Conservation (phyloP, 2,797 vertebrate genomes). For the Momotus momota region DNA sequence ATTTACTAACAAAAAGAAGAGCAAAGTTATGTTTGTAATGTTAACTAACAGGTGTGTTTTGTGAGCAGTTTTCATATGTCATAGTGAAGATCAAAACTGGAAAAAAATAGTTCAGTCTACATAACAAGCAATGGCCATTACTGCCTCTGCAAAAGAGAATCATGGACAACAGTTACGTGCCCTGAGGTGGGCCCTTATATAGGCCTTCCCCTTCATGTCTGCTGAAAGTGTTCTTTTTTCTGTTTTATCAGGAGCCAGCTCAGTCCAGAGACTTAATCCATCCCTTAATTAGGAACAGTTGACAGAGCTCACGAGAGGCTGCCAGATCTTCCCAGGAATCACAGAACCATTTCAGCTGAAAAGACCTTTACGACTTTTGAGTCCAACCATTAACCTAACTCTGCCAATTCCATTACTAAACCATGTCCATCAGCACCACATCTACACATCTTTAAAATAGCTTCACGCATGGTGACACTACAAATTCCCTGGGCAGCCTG, state of each 20-base stretch:
- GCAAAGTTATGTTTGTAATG: not conserved
- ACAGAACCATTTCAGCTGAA: too few relatives aligned
- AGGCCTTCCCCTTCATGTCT: not conserved
- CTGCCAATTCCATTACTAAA: too few relatives aligned
- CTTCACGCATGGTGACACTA: too few relatives aligned
- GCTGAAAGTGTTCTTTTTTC: not conserved
- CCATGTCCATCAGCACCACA: too few relatives aligned
- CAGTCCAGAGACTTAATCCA: not conserved
- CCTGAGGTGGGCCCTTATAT: not conserved
- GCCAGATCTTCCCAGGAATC: not conserved
- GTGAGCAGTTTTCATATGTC: not conserved
- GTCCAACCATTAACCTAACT: too few relatives aligned
- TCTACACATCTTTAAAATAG: too few relatives aligned
- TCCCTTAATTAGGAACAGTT: not conserved
- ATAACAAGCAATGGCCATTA: not conserved
- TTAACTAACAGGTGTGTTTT: not conserved
- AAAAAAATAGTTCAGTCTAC: not conserved
- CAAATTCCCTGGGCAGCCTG: too few relatives aligned
- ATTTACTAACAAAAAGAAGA: not conserved
- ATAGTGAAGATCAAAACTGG: not conserved
- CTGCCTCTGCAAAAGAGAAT: not conserved
- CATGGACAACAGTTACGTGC: not conserved
- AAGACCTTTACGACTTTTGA: too few relatives aligned
- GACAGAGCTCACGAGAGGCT: not conserved
- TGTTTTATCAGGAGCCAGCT: not conserved